Conservation (phyloP, 2,797 vertebrate genomes). For the Siniperca obscura region DNA sequence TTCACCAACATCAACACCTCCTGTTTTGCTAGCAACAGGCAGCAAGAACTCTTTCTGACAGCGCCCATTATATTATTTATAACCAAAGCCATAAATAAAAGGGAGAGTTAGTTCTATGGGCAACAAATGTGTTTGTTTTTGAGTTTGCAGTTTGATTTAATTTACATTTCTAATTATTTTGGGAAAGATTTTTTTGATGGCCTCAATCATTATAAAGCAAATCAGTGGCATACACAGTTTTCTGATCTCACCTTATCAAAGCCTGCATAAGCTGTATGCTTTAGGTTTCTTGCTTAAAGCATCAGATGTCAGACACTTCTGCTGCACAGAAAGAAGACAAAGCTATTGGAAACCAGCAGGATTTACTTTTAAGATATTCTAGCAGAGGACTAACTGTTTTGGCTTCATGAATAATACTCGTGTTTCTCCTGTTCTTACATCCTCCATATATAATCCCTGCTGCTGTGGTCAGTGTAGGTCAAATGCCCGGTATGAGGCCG, state of each 20-base stretch:
- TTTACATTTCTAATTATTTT: background rate
- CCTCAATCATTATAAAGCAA: background rate
- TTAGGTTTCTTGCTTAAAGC: background rate
- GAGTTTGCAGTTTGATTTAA: background rate
- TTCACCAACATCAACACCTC: background rate
- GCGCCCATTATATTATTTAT: background rate
- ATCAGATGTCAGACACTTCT: background rate
- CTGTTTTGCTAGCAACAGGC: background rate
- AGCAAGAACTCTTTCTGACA: background rate
- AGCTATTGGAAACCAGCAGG: background rate
- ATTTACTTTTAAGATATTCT: background rate
- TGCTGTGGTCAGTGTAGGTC: conserved; percentile 43
- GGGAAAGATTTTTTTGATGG: no score
- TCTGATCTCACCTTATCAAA: background rate
- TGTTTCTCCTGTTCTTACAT: conserved; percentile 7
- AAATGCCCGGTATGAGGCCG: background rate
- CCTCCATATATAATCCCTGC: background rate
- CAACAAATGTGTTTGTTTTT: background rate
- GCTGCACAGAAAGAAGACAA: no score
- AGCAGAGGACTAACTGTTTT: background rate
- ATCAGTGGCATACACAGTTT: background rate
- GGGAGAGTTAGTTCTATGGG: background rate
- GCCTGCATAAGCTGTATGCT: background rate
- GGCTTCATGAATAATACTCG: background rate
- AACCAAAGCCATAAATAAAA: background rate